These are phyloP conservation scores for Procambarus clarkii DNA, from an alignment of 1,140 invertebrate species.

Conservation along the genomic window DNA sequence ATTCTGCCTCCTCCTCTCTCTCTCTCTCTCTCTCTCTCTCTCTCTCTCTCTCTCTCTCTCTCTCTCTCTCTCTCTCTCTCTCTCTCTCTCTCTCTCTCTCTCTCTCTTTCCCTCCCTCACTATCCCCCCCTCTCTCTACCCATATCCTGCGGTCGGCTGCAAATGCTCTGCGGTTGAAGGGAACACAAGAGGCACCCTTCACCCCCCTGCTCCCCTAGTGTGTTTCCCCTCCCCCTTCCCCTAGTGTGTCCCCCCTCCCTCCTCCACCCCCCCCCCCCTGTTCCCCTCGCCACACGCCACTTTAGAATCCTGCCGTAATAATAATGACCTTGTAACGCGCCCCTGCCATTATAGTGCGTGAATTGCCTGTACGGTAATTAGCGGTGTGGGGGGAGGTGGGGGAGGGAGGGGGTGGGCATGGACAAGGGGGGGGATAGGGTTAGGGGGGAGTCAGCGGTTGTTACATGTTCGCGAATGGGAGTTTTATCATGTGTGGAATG, in stretches of 20 bases:
- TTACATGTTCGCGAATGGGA: too few species aligned
- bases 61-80: not conserved
- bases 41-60: not conserved
- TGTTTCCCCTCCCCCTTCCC: not conserved
- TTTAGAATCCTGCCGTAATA: not conserved
- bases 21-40: not conserved
- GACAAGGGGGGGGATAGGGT: not conserved
- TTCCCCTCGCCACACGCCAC: too few species aligned
- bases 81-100: not conserved
- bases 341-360: too few species aligned
- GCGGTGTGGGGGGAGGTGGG: not conserved
- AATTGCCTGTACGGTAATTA: too few species aligned
- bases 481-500: too few species aligned
- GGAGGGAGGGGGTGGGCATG: not conserved
- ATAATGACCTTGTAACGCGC: too few species aligned
- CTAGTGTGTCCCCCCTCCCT: too few species aligned
- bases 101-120: not conserved
- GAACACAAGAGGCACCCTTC: not conserved
- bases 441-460: too few species aligned
- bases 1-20: not conserved
- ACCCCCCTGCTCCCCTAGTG: too few species aligned
- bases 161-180: not conserved
- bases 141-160: not conserved
- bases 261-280: too few species aligned
- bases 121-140: not conserved